Evolutionary conservation across 2,113 vertebrate genomes (phyloP).

Genomic region (Prionailurus viverrinus): DNA sequence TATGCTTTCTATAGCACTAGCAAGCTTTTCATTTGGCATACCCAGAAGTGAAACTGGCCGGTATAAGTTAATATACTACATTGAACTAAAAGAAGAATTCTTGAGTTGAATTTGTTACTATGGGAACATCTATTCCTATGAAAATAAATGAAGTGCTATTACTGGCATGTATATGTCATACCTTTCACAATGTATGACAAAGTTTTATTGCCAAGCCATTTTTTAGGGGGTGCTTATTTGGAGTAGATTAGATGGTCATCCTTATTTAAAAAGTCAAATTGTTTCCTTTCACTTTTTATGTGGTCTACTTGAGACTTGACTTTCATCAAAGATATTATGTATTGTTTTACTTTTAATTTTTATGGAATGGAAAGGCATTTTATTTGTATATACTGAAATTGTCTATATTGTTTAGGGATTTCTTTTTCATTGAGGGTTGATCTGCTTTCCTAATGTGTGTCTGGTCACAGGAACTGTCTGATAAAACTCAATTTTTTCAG

Average conservation of each 20-base stretch:
- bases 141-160: slow-evolving; percentile 70
- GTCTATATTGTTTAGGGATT: neutral
- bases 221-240: neutral
- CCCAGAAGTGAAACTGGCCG: slow-evolving; percentile 54
- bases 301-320: neutral
- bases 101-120: slow-evolving; percentile 57
- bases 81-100: slow-evolving; percentile 45
- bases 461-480: neutral
- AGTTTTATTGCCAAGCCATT: neutral
- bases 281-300: slow-evolving; percentile 37
- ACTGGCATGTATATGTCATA: slow-evolving; percentile 42
- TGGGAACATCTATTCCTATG: slow-evolving; percentile 58
- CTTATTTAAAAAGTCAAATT: slow-evolving; percentile 41
- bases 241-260: neutral
- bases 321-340: neutral
- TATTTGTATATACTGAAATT: neutral
- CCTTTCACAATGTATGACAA: slow-evolving; percentile 46
- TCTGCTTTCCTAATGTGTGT: neutral
- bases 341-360: slow-evolving; percentile 23
- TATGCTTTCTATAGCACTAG: slow-evolving; percentile 69
- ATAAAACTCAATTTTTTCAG: neutral
- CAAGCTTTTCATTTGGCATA: slow-evolving; percentile 34
- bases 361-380: slow-evolving; percentile 28
- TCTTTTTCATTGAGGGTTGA: slow-evolving; percentile 25
- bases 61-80: slow-evolving; percentile 22